Conservation (phyloP, 2,113 vertebrate species). For the Microcebus lehilahytsara region DNA sequence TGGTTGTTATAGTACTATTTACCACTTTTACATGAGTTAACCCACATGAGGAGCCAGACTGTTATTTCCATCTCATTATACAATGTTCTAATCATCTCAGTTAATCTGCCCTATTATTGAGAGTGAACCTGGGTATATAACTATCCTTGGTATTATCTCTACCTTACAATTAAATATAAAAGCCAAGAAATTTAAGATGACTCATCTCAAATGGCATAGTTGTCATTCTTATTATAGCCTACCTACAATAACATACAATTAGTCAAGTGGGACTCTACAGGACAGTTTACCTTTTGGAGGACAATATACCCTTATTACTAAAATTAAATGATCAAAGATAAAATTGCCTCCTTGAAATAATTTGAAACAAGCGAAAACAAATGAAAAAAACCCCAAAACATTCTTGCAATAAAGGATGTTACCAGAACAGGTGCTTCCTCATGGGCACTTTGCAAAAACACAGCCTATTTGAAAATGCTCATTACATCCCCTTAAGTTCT, state of each 20-base stretch:
- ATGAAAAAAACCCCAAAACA: neutral
- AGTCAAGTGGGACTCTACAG: neutral
- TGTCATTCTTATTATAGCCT: neutral
- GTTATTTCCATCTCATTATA: neutral
- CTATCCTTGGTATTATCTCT: neutral
- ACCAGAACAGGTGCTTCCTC: slow-evolving; percentile 70
- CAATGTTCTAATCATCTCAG: neutral
- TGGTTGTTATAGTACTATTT: neutral
- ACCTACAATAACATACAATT: neutral
- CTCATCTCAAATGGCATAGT: neutral
- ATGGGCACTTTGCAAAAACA: slow-evolving; percentile 56
- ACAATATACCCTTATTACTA: neutral
- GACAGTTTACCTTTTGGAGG: neutral
- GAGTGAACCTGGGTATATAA: neutral
- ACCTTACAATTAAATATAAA: neutral
- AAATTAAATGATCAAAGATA: slow-evolving; percentile 5
- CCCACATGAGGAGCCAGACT: neutral
- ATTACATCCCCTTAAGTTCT: slow-evolving; percentile 57
- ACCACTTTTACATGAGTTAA: neutral
- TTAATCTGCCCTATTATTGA: neutral
- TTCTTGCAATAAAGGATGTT: neutral
- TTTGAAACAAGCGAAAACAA: slow-evolving; percentile 13
- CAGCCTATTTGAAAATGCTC: slow-evolving; percentile 56
- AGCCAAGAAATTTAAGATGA: neutral
- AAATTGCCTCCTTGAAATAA: slow-evolving; percentile 10